These are phyloP conservation scores for Lota lota DNA, from an alignment of 2,113 vertebrate genomes.

Conservation along the genomic window DNA sequence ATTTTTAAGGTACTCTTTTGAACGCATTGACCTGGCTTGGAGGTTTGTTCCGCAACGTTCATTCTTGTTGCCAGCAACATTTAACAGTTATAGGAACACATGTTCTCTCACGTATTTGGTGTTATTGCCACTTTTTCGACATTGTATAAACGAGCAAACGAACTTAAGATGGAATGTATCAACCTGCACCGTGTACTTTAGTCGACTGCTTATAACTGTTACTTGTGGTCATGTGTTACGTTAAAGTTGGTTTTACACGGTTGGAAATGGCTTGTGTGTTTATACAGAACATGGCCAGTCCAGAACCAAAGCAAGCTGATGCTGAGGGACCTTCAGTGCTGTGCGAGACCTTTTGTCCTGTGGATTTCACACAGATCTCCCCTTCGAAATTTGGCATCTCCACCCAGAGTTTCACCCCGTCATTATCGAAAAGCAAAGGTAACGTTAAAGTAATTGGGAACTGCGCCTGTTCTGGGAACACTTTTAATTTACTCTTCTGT, in stretches of 20 bases:
- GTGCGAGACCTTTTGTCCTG: slow-evolving; percentile 1
- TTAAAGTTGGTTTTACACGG: not conserved
- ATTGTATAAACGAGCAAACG: too few relatives aligned
- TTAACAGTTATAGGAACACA: too few relatives aligned
- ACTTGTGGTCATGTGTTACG: not conserved
- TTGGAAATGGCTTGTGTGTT: not conserved
- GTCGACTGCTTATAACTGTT: too few relatives aligned
- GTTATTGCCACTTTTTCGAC: too few relatives aligned
- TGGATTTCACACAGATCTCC: slow-evolving; percentile 62
- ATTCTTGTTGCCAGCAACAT: too few relatives aligned
- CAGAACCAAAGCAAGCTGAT: slow-evolving; percentile 8
- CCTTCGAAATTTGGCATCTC: slow-evolving; percentile 69
- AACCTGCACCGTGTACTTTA: too few relatives aligned
- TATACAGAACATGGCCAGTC: slow-evolving; percentile 32
- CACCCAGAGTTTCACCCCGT: slow-evolving; percentile 60
- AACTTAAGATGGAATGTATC: too few relatives aligned
- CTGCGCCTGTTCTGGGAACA: too few relatives aligned
- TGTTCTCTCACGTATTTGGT: too few relatives aligned
- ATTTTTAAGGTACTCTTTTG: too few relatives aligned
- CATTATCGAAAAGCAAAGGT: slow-evolving; percentile 60
- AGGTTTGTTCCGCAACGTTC: too few relatives aligned
- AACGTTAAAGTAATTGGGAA: not conserved
- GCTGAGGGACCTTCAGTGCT: slow-evolving; percentile 4
- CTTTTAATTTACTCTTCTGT: not conserved
- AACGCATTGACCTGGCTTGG: too few relatives aligned